These are phyloP conservation scores for Poecilia picta DNA, from an alignment of 2,797 vertebrate genomes.

Conservation along the genomic window DNA sequence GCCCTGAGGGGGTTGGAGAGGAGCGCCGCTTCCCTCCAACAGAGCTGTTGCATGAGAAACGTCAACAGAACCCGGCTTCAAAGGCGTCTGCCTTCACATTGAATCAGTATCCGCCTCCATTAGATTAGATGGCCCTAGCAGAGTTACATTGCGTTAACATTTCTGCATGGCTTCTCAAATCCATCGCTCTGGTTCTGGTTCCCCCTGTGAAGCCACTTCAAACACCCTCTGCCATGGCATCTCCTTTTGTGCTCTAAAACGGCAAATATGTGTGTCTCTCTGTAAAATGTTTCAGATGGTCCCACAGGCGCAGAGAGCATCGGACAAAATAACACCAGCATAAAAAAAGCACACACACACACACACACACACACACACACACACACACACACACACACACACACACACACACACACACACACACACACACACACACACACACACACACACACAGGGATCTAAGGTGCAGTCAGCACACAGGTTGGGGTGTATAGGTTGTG, in stretches of 20 bases:
- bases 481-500: slow-evolving; percentile 13
- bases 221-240: slow-evolving; percentile 76
- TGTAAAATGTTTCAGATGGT: slow-evolving; percentile 82
- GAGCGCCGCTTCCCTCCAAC: slow-evolving; percentile 62
- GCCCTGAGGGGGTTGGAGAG: slow-evolving; percentile 61
- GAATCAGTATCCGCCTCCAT: slow-evolving; percentile 77
- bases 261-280: slow-evolving; percentile 80
- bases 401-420: no score
- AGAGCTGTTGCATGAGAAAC: slow-evolving; percentile 73
- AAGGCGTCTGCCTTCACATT: slow-evolving; percentile 75
- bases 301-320: slow-evolving; percentile 62
- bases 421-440: no score
- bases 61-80: slow-evolving; percentile 73
- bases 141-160: slow-evolving; percentile 74
- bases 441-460: slow-evolving; percentile 24
- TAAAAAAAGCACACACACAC: slow-evolving; percentile 10
- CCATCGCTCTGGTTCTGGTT: slow-evolving; percentile 78
- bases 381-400: no score
- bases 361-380: no score
- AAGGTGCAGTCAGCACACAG: slow-evolving; percentile 27
- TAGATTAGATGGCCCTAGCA: slow-evolving; percentile 74
- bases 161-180: slow-evolving; percentile 75
- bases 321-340: slow-evolving; percentile 36
- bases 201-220: slow-evolving; percentile 82
- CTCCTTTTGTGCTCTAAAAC: slow-evolving; percentile 79